Evolutionary conservation across 2,797 vertebrate species (phyloP), one percentile per base, ranked within the genome.

Genomic region (Otolemur crassicaudatus): DNA sequence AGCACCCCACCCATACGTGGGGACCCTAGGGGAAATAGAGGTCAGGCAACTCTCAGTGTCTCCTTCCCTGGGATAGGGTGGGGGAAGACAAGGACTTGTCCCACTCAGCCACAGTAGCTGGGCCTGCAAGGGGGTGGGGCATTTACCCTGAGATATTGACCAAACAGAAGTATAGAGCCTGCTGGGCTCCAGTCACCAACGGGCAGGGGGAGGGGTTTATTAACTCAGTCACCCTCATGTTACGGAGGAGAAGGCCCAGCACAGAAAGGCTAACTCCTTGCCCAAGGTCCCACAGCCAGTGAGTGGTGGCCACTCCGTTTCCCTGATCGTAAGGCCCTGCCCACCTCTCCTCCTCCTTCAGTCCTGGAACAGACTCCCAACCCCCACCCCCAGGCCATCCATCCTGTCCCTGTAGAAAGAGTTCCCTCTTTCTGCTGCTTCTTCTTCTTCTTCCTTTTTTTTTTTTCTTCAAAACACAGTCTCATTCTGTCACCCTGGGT

Each of bases 81-180:
- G 10, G 7, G 17, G 22, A 5, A 12, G 75, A 7, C 31, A 4
- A 4, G 53, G 9, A 25, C n/a, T 0, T 34, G 37, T 34, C 31
- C 3, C 27, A 19, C 46, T 25, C 14, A 23, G 10, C 75, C 37
- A 2, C 53, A 46, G 69, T 58, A 3, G 31, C 20, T 1, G 27
- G 58, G 40, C 61, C 46, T 1, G 7, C 43, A 1, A 37, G 63
- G 0, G 0, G 0, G 20, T 34, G 12, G 46, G 22, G 17, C 34
- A 1, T 25, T 23, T 2, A 27, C 22, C 5, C 27, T 23, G 12
- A 40, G 43, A 40, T 37, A 17, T 1, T 13, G 75, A 73, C 11
- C 14, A 40, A 11, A 10, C 4, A 2, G 9, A 27, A 58, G 7
- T 2, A 10, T 7, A 14, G 46, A 85, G 53, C n/a, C 67, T 22